Evolutionary conservation across 2,113 vertebrate species (phyloP), one percentile per base, ranked within the genome.

Genomic region (Pandion haliaetus): DNA sequence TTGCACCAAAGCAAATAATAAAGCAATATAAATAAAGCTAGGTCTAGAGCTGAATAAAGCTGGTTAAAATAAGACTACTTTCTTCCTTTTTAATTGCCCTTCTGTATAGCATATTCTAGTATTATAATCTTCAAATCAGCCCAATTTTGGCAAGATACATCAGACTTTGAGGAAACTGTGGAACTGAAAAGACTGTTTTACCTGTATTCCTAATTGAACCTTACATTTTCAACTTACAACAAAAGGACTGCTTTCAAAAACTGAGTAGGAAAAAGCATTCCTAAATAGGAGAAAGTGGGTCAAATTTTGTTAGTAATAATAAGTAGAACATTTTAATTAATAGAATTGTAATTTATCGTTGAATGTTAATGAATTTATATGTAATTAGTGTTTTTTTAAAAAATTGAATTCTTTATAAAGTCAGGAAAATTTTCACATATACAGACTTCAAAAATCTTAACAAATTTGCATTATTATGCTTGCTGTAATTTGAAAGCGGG

Each of bases 321-420:
- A 92, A 86, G 12, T 52, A 79, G 63, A 83, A 90, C 29, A 78
- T 55, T 74, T 95, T 59, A 92, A 79, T 82, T 93, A 94, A 93
- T 34, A 79, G 69, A 61, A 72, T 87, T 95, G 55, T 72, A 95
- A 92, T 42, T 91, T 86, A 82, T 74, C 5, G 3, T 23, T 83
- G 72, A 84, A 76, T 50, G 65, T 58, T 25, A 89, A 91, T 84
- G 34, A 87, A 91, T 94, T 74, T 80, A 66, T 69, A 77, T 32
- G 45, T 85, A 91, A 95, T 89, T 87, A 49, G 18, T 49, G 44
- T 26, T 72, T 42, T 47, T 45, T 57, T 24, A 24, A 40, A 34
- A 72, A 44, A 73, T 73, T 34, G 77, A 50, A 34, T 83, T 90
- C 49, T 84, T 84, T 82, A 29, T 57, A 63, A 90, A 72, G 34